Base-by-base conservation (phyloP, 1,140 invertebrate genomes). In the Drosophila ananassae region DNA sequence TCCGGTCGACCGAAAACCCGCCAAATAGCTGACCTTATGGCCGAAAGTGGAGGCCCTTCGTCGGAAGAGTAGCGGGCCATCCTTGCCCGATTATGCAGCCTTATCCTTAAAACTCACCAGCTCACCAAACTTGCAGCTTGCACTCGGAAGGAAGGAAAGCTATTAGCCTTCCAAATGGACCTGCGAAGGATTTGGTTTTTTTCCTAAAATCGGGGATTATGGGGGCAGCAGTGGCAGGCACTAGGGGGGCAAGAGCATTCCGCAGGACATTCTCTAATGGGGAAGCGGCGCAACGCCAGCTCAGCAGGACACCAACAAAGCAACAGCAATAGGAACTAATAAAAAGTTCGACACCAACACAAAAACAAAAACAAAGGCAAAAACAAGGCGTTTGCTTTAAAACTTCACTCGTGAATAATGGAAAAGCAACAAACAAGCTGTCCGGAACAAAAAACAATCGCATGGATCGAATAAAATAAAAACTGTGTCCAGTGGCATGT, bases 381-480 rank as follows among this genome's bases (percentile, higher is more conserved):
- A 13, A 44, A 21, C n/a, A 44, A 3, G n/a, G 41, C 13, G 7
- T 17, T 21, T 17, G 51, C 24, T 41, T 50, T 66, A 22, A 69
- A 66, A 32, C 50, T 75, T 52, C 34, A 28, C 24, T 73, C 64
- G 44, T 63, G 57, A 74, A 67, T 66, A 80, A 80, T 64, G 73
- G 54, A 81, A 77, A 60, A 73, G 37, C 57, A 62, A 81, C 60
- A 80, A 73, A 51, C 69, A 69, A 71, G 41, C 41, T 44, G 6
- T 21, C 41, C 12, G 34, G 10, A 37, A 64, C 60, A 46, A 47
- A 48, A 55, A 69, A 48, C 58, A 58, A 54, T n/a, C 32, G 60
- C 58, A 74, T 50, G 28, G 52, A 6, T 21, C 12, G 21, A 61
- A 60, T 22, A 57, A 56, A 37, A 59, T 12, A 47, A 24, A 61